Conservation (phyloP, 2,113 vertebrate species). For the Anser cygnoides region DNA sequence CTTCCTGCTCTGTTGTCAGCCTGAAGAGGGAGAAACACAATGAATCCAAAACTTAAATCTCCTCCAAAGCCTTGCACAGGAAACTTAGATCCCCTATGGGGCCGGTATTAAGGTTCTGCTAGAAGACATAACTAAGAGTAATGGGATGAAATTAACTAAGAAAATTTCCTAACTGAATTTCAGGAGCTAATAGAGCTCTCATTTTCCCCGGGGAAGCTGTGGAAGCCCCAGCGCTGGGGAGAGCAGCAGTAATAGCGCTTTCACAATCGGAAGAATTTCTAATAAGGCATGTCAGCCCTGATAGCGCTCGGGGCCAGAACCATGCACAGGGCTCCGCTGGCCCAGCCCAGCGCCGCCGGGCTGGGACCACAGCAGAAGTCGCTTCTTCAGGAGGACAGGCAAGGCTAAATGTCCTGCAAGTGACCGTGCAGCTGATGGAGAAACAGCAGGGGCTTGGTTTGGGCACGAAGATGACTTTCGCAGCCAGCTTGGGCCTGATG, state of each 20-base stretch:
- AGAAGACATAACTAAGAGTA: conserved; percentile 70
- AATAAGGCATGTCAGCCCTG: conserved; percentile 30
- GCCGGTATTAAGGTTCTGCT: conserved; percentile 59
- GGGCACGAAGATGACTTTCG: fast-evolving
- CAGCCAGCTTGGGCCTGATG: fast-evolving
- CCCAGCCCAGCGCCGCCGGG: fast-evolving
- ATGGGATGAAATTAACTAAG: conserved; percentile 69
- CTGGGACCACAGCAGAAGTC: neutral
- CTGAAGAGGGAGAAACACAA: conserved; percentile 41
- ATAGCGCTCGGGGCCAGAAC: neutral
- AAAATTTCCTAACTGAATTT: conserved; percentile 74
- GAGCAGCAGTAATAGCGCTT: conserved; percentile 46
- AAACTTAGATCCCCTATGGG: conserved; percentile 65
- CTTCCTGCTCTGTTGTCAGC: conserved; percentile 67
- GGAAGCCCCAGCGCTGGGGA: conserved; percentile 55
- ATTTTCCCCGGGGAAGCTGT: conserved; percentile 50
- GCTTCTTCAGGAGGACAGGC: neutral
- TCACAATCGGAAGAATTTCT: conserved; percentile 49
- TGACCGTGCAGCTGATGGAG: fast-evolving
- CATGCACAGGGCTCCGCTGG: neutral
- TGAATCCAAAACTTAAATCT: conserved; percentile 62
- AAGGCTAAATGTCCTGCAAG: neutral
- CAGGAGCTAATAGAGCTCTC: conserved; percentile 67
- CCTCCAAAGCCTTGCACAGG: conserved; percentile 63
- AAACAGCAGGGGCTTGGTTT: fast-evolving